Conservation (phyloP, 2,797 vertebrate species). For the Poeciliopsis turneri region DNA sequence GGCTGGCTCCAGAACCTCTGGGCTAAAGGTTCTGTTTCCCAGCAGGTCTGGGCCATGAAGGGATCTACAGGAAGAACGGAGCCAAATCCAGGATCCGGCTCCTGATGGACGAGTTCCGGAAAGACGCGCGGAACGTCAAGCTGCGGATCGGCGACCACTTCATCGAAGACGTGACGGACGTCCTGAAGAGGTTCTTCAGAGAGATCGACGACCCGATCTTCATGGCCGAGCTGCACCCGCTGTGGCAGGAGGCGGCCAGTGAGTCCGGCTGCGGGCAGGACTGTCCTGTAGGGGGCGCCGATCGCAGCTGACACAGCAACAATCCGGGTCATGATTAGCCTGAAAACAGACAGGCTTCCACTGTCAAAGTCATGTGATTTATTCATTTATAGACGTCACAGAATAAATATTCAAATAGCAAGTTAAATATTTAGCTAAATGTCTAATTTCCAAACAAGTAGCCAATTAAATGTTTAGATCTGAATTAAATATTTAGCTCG, state of each 20-base stretch:
- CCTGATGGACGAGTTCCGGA: constrained; percentile 95
- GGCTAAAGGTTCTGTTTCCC: neutral
- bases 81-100: constrained; percentile 93
- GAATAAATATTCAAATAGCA: neutral
- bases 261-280: constrained; percentile 26
- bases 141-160: constrained; percentile 95
- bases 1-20: neutral
- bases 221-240: constrained; percentile 88
- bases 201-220: constrained; percentile 94
- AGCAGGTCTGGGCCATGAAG: constrained; percentile 91
- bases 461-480: too few species aligned
- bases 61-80: constrained; percentile 96
- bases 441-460: too few species aligned
- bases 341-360: too few species aligned
- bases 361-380: too few species aligned
- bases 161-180: constrained; percentile 96
- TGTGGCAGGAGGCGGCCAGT: constrained; percentile 92
- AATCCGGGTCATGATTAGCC: too few species aligned
- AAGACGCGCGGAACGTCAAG: constrained; percentile 93
- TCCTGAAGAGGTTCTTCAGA: constrained; percentile 96
- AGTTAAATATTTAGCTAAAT: too few species aligned
- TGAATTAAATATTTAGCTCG: too few species aligned
- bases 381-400: neutral
- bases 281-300: neutral
- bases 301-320: too few species aligned